Evolutionary conservation across 2,888 invertebrate species (phyloP).

Genomic region (Linnaemya vulpina): DNA sequence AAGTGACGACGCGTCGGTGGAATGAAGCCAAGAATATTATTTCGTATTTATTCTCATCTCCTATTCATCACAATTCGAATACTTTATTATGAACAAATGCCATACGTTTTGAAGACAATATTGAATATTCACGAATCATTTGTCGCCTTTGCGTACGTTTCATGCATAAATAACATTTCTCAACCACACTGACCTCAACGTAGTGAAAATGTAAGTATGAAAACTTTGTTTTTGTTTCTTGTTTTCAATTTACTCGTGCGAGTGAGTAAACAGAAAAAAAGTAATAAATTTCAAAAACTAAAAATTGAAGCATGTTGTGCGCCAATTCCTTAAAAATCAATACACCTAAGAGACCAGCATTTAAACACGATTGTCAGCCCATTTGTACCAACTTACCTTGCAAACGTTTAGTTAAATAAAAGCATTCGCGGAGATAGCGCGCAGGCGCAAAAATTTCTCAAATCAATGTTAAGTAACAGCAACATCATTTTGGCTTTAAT

Average conservation of each 20-base stretch:
- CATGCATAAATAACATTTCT: constrained; percentile 71
- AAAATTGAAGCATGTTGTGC: constrained; percentile 21
- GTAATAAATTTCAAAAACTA: constrained; percentile 1
- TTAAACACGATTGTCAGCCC: constrained; percentile 27
- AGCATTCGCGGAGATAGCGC: constrained; percentile 57
- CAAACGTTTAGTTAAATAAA: constrained; percentile 57
- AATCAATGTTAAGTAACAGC: constrained; percentile 30
- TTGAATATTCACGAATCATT: constrained; percentile 59
- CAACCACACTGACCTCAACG: not conserved
- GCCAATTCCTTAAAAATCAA: constrained; percentile 51
- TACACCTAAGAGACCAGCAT: constrained; percentile 22
- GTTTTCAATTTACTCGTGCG: not conserved
- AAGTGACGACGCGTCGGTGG: not conserved
- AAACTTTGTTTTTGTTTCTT: not conserved
- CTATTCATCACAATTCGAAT: not conserved
- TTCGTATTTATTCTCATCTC: constrained; percentile 2
- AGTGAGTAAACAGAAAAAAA: constrained; percentile 11
- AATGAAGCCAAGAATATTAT: constrained; percentile 12
- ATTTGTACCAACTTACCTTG: constrained; percentile 43
- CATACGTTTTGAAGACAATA: constrained; percentile 21
- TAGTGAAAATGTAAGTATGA: constrained; percentile 24
- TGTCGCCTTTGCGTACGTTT: constrained; percentile 66
- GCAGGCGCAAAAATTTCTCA: constrained; percentile 65
- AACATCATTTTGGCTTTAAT: constrained; percentile 64
- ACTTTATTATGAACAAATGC: not conserved